A percentile compares a stretch with the other conserved stretches of the same genome.
These are phyloP conservation scores for Eumaeus atala DNA, from an alignment of 1,140 invertebrate genomes.

Conservation along the genomic window DNA sequence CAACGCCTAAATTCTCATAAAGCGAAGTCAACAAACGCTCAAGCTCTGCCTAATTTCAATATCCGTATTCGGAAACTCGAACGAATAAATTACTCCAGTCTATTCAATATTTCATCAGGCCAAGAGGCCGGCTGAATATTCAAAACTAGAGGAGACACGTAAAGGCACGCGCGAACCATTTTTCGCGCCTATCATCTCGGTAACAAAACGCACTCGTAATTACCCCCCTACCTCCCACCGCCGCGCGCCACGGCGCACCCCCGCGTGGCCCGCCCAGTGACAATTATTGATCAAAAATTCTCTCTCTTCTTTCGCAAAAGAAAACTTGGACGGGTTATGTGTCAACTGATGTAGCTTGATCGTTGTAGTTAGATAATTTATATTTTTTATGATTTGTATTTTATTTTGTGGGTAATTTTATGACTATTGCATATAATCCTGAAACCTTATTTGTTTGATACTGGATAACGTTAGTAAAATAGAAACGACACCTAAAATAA, in stretches of 20 bases:
- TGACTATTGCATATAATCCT: no score
- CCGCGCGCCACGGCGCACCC: constrained; percentile 28
- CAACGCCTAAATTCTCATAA: no score
- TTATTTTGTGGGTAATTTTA: no score
- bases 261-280: constrained; percentile 63
- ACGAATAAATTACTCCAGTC: constrained; percentile 68
- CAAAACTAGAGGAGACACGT: constrained; percentile 68
- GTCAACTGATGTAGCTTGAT: constrained; percentile 60
- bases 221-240: constrained; percentile 43
- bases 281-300: constrained; percentile 74
- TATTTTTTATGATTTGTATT: constrained; percentile 30
- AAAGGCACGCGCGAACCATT: constrained; percentile 71
- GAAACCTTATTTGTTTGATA: no score
- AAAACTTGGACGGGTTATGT: constrained; percentile 74
- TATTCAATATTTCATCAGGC: constrained; percentile 71
- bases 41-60: constrained; percentile 72
- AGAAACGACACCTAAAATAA: no score
- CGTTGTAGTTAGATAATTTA: constrained; percentile 64
- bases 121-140: constrained; percentile 69
- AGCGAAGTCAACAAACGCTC: constrained; percentile 46
- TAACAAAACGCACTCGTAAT: constrained; percentile 73
- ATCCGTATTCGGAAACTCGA: constrained; percentile 56
- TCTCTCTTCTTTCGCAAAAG: constrained; percentile 74
- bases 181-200: constrained; percentile 73
- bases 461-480: no score